A percentile compares a stretch with the other conserved stretches of the same genome.
phyloP scores from a whole-genome alignment of 2,888 invertebrate species.

The Caenorhabditis parvicauda region DNA sequence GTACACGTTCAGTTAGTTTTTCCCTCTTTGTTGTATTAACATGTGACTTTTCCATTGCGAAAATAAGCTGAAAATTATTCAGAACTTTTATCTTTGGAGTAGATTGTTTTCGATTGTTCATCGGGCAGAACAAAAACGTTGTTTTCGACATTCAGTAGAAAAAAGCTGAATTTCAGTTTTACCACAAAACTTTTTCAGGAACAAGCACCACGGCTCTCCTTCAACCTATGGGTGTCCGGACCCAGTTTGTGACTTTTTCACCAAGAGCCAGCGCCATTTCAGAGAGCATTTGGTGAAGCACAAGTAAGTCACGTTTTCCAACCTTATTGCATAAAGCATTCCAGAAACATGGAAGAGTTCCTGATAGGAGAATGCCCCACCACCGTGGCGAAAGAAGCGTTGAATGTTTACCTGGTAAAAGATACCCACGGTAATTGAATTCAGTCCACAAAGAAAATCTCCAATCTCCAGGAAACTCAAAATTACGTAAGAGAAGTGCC shows the following conservation, averaged over 20 bases:
- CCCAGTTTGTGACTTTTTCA: slow-evolving; percentile 44
- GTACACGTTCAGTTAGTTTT: slow-evolving; percentile 55
- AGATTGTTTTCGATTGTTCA: not conserved
- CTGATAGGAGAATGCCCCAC: too few relatives aligned
- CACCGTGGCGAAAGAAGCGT: too few relatives aligned
- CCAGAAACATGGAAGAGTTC: too few relatives aligned
- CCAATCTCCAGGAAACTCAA: too few relatives aligned
- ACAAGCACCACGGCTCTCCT: slow-evolving; percentile 48
- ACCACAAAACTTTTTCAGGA: slow-evolving; percentile 28
- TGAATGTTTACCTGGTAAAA: slow-evolving; percentile 18
- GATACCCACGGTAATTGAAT: too few relatives aligned
- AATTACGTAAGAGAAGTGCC: too few relatives aligned
- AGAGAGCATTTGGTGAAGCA: slow-evolving; percentile 54
- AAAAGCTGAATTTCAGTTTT: not conserved
- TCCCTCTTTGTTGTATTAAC: not conserved
- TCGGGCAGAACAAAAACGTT: not conserved
- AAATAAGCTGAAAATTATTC: not conserved
- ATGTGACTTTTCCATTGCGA: not conserved
- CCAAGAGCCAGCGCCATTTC: slow-evolving; percentile 57
- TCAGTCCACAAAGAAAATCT: too few relatives aligned
- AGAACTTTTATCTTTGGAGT: not conserved
- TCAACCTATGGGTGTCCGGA: slow-evolving; percentile 60
- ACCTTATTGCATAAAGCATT: too few relatives aligned
- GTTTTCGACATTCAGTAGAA: not conserved
- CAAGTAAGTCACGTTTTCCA: slow-evolving; percentile 14